Conservation (phyloP, 2,113 vertebrate species). For the Sisor rabdophorus region DNA sequence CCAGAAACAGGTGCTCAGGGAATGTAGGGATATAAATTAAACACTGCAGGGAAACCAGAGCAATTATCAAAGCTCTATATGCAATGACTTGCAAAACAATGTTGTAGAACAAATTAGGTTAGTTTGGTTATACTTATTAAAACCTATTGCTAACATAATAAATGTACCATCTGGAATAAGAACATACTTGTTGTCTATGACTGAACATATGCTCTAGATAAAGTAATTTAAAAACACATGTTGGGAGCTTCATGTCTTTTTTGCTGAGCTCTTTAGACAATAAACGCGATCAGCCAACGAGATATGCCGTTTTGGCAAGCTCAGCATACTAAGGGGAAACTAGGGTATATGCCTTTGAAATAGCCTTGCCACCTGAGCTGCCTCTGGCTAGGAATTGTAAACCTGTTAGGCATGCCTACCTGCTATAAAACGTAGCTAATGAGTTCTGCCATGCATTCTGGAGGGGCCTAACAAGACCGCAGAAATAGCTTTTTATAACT, state of each 20-base stretch:
- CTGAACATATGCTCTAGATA: neutral
- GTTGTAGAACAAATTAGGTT: neutral
- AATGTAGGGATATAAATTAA: constrained; percentile 5
- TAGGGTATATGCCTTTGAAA: neutral
- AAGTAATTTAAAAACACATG: neutral
- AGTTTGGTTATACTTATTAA: neutral
- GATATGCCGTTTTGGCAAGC: neutral
- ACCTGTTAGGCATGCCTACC: neutral
- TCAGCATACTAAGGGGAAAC: neutral
- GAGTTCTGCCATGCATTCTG: neutral
- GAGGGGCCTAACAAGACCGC: neutral
- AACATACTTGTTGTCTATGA: neutral
- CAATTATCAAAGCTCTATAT: neutral
- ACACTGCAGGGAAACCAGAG: neutral
- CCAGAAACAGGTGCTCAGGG: constrained; percentile 11
- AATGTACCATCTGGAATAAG: neutral
- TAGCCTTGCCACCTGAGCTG: neutral
- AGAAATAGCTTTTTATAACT: neutral
- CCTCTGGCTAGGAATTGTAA: neutral
- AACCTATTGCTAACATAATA: neutral
- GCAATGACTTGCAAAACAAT: neutral
- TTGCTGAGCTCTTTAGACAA: neutral
- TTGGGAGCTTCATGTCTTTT: neutral
- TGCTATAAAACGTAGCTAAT: neutral
- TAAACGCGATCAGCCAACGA: neutral